phyloP scores from a whole-genome alignment of 2,797 vertebrate genomes.

The Etheostoma nigrum region DNA sequence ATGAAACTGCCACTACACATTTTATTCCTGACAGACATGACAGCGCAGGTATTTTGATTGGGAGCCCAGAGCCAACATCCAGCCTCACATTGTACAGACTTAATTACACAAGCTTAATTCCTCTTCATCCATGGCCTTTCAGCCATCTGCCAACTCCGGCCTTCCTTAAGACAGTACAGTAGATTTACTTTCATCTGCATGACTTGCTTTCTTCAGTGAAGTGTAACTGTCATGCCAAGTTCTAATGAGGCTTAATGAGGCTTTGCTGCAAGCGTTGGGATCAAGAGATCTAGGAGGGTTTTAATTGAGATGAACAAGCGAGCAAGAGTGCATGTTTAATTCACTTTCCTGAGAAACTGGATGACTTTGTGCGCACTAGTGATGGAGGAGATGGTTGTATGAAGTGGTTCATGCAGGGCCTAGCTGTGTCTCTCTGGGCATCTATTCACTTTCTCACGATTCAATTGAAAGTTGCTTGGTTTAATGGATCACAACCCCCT shows the following conservation, averaged over 20 bases:
- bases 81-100: slow-evolving; percentile 29
- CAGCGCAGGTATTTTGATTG: slow-evolving; percentile 65
- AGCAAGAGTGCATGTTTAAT: slow-evolving; percentile 54
- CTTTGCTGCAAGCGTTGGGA: slow-evolving; percentile 57
- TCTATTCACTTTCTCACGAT: slow-evolving; percentile 2
- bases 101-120: slow-evolving; percentile 58
- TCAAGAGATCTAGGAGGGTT: slow-evolving; percentile 52
- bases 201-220: slow-evolving; percentile 48
- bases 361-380: slow-evolving; percentile 19
- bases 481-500: slow-evolving; percentile 10
- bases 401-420: not conserved
- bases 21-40: slow-evolving; percentile 44
- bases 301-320: slow-evolving; percentile 56
- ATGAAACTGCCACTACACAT: slow-evolving; percentile 31
- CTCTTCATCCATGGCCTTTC: slow-evolving; percentile 42
- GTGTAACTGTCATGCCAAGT: slow-evolving; percentile 60
- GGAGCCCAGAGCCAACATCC: slow-evolving; percentile 29
- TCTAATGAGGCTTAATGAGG: slow-evolving; percentile 75
- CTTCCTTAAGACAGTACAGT: slow-evolving; percentile 36
- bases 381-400: not conserved
- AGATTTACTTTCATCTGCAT: slow-evolving; percentile 61
- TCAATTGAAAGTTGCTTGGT: not conserved
- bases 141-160: slow-evolving; percentile 42
- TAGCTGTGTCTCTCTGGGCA: not conserved
- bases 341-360: slow-evolving; percentile 48